These are phyloP conservation scores for Drosophila rubida DNA, from an alignment of 2,888 invertebrate genomes.

Conservation along the genomic window DNA sequence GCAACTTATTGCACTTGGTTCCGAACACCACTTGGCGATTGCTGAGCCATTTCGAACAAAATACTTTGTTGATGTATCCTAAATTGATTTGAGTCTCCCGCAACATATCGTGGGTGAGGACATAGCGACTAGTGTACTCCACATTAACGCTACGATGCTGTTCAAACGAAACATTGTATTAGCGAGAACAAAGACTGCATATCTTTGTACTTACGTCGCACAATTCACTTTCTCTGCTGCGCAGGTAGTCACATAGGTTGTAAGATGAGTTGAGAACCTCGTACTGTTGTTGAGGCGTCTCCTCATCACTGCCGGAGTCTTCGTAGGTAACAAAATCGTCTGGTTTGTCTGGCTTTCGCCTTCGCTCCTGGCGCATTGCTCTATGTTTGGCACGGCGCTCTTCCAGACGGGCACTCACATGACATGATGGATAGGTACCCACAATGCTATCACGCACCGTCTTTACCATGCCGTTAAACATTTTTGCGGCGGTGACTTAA, in stretches of 20 bases:
- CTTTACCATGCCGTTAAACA: slow-evolving; percentile 84
- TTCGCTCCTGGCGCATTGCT: slow-evolving; percentile 87
- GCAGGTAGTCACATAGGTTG: slow-evolving; percentile 94
- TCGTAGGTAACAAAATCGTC: slow-evolving; percentile 96
- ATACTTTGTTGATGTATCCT: slow-evolving; percentile 95
- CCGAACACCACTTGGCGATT: slow-evolving; percentile 98
- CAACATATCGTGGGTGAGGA: slow-evolving; percentile 95
- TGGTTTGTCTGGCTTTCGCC: slow-evolving; percentile 93
- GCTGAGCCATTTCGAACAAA: slow-evolving; percentile 98
- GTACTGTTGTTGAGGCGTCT: slow-evolving; percentile 90
- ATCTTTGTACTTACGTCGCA: slow-evolving; percentile 86
- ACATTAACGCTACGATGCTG: slow-evolving; percentile 88
- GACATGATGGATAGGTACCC: slow-evolving; percentile 92
- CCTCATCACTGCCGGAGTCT: slow-evolving; percentile 94
- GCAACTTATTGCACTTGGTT: slow-evolving; percentile 98
- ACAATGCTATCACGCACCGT: slow-evolving; percentile 86
- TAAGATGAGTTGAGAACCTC: slow-evolving; percentile 91
- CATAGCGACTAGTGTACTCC: slow-evolving; percentile 94
- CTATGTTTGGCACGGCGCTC: slow-evolving; percentile 89
- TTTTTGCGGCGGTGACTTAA: slow-evolving; percentile 40
- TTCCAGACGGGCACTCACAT: slow-evolving; percentile 89
- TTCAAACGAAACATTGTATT: not conserved
- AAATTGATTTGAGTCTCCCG: slow-evolving; percentile 93
- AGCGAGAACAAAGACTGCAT: not conserved
- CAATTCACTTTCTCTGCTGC: slow-evolving; percentile 90